These are phyloP conservation scores for Nothocercus julius DNA, from an alignment of 2,113 vertebrate species.

Conservation along the genomic window DNA sequence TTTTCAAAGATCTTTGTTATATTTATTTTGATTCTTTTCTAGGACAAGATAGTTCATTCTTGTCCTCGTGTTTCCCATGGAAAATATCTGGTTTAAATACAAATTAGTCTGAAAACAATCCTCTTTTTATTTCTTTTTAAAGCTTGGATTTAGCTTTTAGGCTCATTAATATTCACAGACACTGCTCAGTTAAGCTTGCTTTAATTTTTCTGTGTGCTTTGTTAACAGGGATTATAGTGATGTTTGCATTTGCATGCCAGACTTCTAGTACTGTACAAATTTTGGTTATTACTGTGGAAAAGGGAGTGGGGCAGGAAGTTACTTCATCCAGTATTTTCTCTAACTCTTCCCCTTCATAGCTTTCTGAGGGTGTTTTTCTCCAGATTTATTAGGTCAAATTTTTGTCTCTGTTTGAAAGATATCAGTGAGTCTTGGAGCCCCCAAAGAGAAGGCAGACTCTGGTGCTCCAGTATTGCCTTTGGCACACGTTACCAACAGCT, in stretches of 20 bases:
- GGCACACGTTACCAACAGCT: neutral
- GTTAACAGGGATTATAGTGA: slow-evolving; percentile 80
- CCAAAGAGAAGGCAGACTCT: neutral
- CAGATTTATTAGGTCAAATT: slow-evolving; percentile 27
- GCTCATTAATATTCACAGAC: slow-evolving; percentile 81
- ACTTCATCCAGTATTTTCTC: neutral
- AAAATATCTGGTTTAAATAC: slow-evolving; percentile 74
- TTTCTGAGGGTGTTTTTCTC: slow-evolving; percentile 22
- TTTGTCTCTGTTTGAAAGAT: slow-evolving; percentile 5
- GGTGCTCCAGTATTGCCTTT: neutral
- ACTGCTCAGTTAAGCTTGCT: slow-evolving; percentile 79
- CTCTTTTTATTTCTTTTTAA: slow-evolving; percentile 74
- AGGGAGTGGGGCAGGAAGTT: slow-evolving; percentile 36
- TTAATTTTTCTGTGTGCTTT: slow-evolving; percentile 81
- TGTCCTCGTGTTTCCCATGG: slow-evolving; percentile 58
- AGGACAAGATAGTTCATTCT: slow-evolving; percentile 25
- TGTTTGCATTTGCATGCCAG: slow-evolving; percentile 77
- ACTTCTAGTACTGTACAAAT: slow-evolving; percentile 74
- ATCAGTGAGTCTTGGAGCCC: neutral
- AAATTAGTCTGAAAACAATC: slow-evolving; percentile 80
- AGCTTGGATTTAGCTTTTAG: slow-evolving; percentile 77
- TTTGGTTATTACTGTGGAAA: slow-evolving; percentile 69
- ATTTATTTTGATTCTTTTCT: slow-evolving; percentile 5
- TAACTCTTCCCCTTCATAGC: slow-evolving; percentile 28
- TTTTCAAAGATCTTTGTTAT: neutral